Conservation (phyloP, 1,140 invertebrate genomes). For the Bombus fervidus region DNA sequence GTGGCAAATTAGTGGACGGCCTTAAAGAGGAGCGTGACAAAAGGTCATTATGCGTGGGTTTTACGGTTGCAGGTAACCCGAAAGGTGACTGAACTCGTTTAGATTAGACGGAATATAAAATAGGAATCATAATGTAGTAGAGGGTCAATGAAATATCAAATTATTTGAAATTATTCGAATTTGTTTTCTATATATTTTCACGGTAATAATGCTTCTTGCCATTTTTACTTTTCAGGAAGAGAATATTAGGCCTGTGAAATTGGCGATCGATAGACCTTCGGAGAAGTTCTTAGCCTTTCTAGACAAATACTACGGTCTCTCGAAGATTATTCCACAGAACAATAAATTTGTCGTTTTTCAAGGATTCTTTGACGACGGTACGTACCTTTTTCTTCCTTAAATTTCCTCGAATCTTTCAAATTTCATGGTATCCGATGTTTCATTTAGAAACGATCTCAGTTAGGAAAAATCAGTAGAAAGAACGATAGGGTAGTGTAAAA, state of each 20-base stretch:
- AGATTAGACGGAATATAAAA: neutral
- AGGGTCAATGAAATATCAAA: neutral
- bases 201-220: neutral
- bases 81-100: constrained; percentile 68
- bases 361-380: constrained; percentile 88
- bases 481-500: no score
- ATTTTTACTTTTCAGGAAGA: constrained; percentile 84
- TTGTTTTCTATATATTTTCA: neutral
- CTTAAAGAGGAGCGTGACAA: constrained; percentile 59
- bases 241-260: constrained; percentile 86
- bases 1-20: constrained; percentile 32
- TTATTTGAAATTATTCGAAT: neutral
- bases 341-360: constrained; percentile 95
- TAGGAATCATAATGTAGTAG: no score
- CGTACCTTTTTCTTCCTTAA: neutral
- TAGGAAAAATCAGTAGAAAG: neutral
- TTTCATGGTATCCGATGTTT: no score
- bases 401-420: neutral
- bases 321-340: constrained; percentile 88
- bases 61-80: constrained; percentile 58
- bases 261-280: constrained; percentile 95
- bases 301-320: constrained; percentile 90
- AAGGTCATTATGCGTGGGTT: constrained; percentile 57
- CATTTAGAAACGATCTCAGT: neutral
- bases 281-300: constrained; percentile 93